These are phyloP conservation scores for Protomyctophum bolini DNA, from an alignment of 2,113 vertebrate genomes.

Conservation along the genomic window DNA sequence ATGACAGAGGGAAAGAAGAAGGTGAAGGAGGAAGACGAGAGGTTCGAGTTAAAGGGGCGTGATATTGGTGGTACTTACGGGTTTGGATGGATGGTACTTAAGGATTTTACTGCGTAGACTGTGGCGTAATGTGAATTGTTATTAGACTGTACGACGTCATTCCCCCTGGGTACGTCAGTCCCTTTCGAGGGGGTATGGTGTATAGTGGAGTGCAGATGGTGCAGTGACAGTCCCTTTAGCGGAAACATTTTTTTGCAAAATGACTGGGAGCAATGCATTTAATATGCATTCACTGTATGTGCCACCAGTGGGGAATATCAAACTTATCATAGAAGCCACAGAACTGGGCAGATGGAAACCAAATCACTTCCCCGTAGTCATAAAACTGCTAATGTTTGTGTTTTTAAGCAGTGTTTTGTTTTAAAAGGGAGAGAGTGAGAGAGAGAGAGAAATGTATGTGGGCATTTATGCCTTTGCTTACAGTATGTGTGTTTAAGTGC, in stretches of 20 bases:
- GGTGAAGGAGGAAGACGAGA: slow-evolving; percentile 9
- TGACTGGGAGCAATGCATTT: slow-evolving; percentile 49
- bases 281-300: slow-evolving; percentile 32
- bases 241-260: slow-evolving; percentile 30
- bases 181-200: background rate
- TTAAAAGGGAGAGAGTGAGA: no score
- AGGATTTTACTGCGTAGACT: no score
- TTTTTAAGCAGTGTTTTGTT: slow-evolving; percentile 31
- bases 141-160: no score
- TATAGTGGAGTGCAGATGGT: slow-evolving; percentile 3
- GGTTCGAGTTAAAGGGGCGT: slow-evolving; percentile 13
- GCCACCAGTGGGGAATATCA: slow-evolving; percentile 19
- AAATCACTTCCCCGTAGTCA: slow-evolving; percentile 43
- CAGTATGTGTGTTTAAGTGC: no score
- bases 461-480: no score
- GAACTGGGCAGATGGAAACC: slow-evolving; percentile 50
- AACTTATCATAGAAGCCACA: slow-evolving; percentile 53
- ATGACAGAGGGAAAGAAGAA: slow-evolving; percentile 23
- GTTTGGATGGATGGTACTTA: no score
- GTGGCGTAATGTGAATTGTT: no score
- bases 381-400: slow-evolving; percentile 63
- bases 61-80: background rate
- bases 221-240: slow-evolving; percentile 37
- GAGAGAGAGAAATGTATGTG: no score
- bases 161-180: no score